Percentiles rank a stretch among this genome's conserved stretches.
Evolutionary conservation across 2,888 invertebrate genomes (phyloP).

Genomic region (Ferrisia virgata): DNA sequence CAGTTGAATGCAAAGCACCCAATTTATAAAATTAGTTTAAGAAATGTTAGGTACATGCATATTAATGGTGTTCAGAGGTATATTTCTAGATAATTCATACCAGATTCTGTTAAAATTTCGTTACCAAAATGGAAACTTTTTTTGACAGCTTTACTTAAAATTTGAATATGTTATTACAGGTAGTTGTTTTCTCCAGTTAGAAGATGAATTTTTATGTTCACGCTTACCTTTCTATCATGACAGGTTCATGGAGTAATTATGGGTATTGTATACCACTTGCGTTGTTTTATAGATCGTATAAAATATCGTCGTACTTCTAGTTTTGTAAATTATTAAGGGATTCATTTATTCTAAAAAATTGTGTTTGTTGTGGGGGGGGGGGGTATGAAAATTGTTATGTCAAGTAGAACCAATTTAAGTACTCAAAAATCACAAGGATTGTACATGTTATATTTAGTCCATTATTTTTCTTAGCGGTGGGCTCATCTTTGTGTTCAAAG

Average conservation of each 20-base stretch:
- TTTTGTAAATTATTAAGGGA: not conserved
- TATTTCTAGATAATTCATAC: not conserved
- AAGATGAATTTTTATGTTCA: constrained; percentile 26
- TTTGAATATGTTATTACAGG: constrained; percentile 26
- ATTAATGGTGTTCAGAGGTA: not conserved
- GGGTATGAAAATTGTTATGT: not conserved
- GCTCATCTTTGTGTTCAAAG: too few relatives aligned
- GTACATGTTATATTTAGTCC: too few relatives aligned
- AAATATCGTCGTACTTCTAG: not conserved
- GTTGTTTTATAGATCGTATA: not conserved
- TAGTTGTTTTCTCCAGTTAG: constrained; percentile 30
- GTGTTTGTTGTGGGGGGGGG: not conserved
- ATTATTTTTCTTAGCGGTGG: too few relatives aligned
- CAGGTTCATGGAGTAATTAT: constrained; percentile 37
- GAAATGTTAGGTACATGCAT: not conserved
- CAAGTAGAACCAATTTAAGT: too few relatives aligned
- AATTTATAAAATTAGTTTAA: not conserved
- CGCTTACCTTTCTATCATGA: constrained; percentile 21
- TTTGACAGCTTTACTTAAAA: not conserved
- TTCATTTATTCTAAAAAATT: not conserved
- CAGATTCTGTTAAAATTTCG: not conserved
- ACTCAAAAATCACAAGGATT: too few relatives aligned
- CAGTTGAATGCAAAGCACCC: not conserved
- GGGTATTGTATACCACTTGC: constrained; percentile 45
- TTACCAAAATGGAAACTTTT: not conserved